Percentiles rank a stretch among this genome's conserved stretches.
Evolutionary conservation across 2,888 invertebrate species (phyloP).

Genomic region (Amorpha juglandis): DNA sequence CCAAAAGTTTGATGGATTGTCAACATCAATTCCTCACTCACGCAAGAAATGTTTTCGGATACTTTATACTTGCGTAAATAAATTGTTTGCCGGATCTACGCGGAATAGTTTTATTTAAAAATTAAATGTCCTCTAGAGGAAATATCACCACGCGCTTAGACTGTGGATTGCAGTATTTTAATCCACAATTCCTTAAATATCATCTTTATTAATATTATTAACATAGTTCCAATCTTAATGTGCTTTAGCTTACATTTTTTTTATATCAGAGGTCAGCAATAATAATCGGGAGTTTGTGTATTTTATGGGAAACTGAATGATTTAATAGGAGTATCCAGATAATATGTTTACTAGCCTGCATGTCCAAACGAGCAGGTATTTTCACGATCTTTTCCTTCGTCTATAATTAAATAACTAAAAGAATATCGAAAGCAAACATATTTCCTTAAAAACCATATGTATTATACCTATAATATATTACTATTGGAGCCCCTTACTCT

Average conservation of each 20-base stretch:
- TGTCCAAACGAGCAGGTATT: too few species aligned
- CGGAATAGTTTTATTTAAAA: neutral
- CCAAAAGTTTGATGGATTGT: too few species aligned
- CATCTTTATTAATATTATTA: neutral
- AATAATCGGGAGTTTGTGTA: too few species aligned
- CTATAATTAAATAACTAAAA: too few species aligned
- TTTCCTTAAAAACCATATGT: neutral
- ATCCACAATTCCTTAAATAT: neutral
- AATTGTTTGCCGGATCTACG: too few species aligned
- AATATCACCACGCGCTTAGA: neutral
- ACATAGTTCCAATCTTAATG: neutral
- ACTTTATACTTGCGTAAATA: too few species aligned
- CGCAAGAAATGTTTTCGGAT: neutral
- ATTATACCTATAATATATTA: neutral
- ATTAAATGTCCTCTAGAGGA: neutral
- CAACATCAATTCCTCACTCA: too few species aligned
- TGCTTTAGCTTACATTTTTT: neutral
- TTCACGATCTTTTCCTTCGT: too few species aligned
- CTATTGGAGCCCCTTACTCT: neutral
- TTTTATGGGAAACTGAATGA: too few species aligned
- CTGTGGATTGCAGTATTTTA: neutral
- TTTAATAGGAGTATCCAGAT: too few species aligned
- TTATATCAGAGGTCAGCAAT: too few species aligned
- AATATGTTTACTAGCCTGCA: too few species aligned
- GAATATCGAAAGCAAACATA: neutral